Conservation (phyloP, 2,888 invertebrate species). For the Epinotia nisella region DNA sequence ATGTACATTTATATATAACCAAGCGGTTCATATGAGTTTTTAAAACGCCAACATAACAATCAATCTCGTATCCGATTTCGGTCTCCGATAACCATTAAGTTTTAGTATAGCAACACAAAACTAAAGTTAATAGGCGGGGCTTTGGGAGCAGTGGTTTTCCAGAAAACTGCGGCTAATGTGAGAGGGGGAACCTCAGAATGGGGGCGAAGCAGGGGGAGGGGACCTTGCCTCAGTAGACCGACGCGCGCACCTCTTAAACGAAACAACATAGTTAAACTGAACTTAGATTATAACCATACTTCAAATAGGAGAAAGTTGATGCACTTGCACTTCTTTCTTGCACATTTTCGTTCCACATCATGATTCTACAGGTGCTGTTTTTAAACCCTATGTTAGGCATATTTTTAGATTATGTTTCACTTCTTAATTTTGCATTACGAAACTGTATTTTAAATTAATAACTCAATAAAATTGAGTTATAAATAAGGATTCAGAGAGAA, state of each 20-base stretch:
- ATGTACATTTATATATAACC: neutral
- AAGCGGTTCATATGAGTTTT: neutral
- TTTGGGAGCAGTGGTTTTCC: constrained; percentile 51
- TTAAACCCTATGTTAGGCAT: neutral
- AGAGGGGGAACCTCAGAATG: constrained; percentile 57
- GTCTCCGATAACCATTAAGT: neutral
- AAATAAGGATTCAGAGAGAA: constrained; percentile 48
- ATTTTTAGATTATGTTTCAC: no score
- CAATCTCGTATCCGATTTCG: neutral
- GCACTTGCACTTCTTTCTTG: neutral
- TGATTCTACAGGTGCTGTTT: no score
- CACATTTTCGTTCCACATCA: neutral
- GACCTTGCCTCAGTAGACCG: constrained; percentile 56
- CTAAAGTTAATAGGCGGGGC: constrained; percentile 49
- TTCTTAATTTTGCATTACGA: neutral
- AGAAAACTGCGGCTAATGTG: constrained; percentile 61
- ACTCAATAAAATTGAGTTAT: constrained; percentile 13
- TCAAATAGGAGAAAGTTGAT: constrained; percentile 11
- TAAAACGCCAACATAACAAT: neutral
- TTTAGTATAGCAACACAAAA: constrained; percentile 31
- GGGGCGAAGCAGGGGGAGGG: constrained; percentile 50
- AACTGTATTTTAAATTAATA: neutral
- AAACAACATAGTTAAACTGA: constrained; percentile 23
- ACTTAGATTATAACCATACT: constrained; percentile 10
- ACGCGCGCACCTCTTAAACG: constrained; percentile 62